Evolutionary conservation across 2,888 invertebrate genomes (phyloP).

Genomic region (Archaeoteleia sp.): DNA sequence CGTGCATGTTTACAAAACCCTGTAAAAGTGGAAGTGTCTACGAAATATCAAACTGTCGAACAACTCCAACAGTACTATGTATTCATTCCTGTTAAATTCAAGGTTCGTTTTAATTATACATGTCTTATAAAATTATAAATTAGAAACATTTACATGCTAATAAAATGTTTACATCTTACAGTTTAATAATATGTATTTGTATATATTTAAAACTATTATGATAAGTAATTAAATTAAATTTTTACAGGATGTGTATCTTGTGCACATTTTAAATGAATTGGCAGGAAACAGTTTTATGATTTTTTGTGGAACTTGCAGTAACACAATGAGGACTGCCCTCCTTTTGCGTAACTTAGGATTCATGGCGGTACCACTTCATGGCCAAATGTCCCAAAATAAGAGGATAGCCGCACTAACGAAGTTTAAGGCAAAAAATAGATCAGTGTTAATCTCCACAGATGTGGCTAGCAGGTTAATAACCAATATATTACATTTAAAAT

Average conservation of each 20-base stretch:
- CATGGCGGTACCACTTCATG: conserved; percentile 97
- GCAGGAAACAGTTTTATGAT: conserved; percentile 97
- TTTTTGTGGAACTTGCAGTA: conserved; percentile 96
- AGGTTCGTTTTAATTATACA: no score
- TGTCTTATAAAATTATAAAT: no score
- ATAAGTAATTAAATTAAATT: conserved; percentile 23
- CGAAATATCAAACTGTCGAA: conserved; percentile 98
- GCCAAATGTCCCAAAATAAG: conserved; percentile 99
- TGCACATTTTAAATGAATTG: conserved; percentile 95
- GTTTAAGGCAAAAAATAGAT: conserved; percentile 95
- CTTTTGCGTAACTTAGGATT: conserved; percentile 93
- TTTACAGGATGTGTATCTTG: conserved; percentile 93
- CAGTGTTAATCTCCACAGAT: conserved; percentile 97
- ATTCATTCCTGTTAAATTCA: conserved; percentile 96
- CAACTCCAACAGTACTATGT: conserved; percentile 95
- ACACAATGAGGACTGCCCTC: conserved; percentile 91
- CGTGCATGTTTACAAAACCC: conserved; percentile 95
- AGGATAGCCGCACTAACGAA: conserved; percentile 95
- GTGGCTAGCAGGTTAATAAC: conserved; percentile 91
- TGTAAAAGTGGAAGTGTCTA: conserved; percentile 95
- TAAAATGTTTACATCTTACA: neutral
- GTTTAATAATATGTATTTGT: conserved; percentile 25
- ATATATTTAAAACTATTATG: conserved; percentile 1
- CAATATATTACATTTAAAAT: conserved; percentile 1
- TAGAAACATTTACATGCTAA: conserved; percentile 3